Evolutionary conservation across 2,888 invertebrate genomes (phyloP).

Genomic region (Pseudococcus viburni): DNA sequence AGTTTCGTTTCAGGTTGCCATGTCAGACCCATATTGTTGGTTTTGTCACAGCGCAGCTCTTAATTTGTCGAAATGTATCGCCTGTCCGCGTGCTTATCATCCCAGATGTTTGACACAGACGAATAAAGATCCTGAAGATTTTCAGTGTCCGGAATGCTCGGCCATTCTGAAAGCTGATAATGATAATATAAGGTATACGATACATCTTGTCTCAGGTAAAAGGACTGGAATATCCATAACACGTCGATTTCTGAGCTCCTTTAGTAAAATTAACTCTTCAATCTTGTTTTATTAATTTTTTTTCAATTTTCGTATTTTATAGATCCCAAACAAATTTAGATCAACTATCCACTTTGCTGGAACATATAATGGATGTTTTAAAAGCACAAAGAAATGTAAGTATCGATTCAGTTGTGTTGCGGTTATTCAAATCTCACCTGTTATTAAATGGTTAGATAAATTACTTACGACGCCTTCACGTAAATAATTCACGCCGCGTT

Average conservation of each 20-base stretch:
- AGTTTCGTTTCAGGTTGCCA: constrained; percentile 69
- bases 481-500: constrained; percentile 31
- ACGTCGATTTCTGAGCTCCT: not conserved
- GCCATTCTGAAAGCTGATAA: constrained; percentile 81
- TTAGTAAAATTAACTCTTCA: not conserved
- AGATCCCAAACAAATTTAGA: constrained; percentile 65
- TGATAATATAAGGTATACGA: constrained; percentile 77
- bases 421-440: not conserved
- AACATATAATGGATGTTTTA: constrained; percentile 41
- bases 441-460: constrained; percentile 10
- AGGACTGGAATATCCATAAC: not conserved
- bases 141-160: constrained; percentile 87
- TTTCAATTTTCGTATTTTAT: not conserved
- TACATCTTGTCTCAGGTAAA: not conserved
- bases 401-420: not conserved
- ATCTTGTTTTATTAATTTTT: not conserved
- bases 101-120: constrained; percentile 78
- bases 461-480: not conserved
- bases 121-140: constrained; percentile 41
- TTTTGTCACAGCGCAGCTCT: constrained; percentile 83
- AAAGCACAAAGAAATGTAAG: constrained; percentile 59
- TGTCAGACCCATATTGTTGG: constrained; percentile 90
- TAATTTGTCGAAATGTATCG: constrained; percentile 79
- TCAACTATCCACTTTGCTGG: constrained; percentile 55
- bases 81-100: constrained; percentile 90